These are phyloP conservation scores for Trachemys scripta DNA, from an alignment of 2,113 vertebrate species.

Conservation along the genomic window DNA sequence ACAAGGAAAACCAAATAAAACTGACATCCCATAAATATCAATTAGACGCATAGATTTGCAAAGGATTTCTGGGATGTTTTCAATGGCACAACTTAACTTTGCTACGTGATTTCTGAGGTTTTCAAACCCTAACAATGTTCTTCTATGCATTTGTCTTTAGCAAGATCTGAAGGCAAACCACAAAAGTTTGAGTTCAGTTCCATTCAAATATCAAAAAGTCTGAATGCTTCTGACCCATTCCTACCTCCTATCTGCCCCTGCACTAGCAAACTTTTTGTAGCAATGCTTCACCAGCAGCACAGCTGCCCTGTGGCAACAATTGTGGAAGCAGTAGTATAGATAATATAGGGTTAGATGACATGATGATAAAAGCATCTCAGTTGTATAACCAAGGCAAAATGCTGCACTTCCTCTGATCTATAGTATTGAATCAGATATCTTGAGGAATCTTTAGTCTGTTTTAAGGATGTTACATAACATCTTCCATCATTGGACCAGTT, in stretches of 20 bases:
- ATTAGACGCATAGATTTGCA: neutral
- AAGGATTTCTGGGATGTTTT: neutral
- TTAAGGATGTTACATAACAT: too few species aligned
- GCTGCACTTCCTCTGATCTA: too few species aligned
- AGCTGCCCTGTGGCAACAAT: neutral
- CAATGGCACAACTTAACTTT: fast-evolving
- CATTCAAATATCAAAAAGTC: neutral
- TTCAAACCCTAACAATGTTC: neutral
- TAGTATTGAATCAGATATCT: too few species aligned
- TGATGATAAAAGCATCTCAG: fast-evolving
- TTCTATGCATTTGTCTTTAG: neutral
- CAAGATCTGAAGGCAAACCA: neutral
- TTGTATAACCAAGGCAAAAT: too few species aligned
- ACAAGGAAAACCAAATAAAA: neutral
- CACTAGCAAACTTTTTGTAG: neutral
- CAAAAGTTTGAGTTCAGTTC: neutral
- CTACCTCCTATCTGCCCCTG: neutral
- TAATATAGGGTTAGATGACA: neutral
- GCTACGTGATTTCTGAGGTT: fast-evolving
- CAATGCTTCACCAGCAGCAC: fast-evolving
- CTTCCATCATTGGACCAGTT: too few species aligned
- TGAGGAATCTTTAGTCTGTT: too few species aligned
- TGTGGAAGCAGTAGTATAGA: neutral
- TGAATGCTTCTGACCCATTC: neutral
- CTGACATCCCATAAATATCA: fast-evolving